Evolutionary conservation across 2,113 vertebrate species (phyloP), one percentile per base, ranked within the genome.

Genomic region (Lichenostomus cassidix): DNA sequence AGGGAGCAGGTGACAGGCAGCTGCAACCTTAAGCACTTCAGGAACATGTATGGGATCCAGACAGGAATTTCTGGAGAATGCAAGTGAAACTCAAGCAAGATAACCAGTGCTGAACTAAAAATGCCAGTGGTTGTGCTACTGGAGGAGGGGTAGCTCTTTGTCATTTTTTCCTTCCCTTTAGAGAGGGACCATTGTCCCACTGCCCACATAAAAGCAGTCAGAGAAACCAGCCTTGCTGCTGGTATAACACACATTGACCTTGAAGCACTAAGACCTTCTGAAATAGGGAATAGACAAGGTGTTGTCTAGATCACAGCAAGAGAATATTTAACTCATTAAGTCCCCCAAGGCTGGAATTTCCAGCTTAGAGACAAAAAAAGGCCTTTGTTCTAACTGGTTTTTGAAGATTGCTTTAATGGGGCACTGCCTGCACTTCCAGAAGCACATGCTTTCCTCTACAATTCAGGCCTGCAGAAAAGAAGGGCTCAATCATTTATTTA

Each of bases 1-100:
- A 79, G 17, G 84, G 37, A 92, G 74, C 92, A 94, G 94, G 76
- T 95, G 94, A 95, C 5, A 53, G 55, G 85, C 92, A 97, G 95
- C 94, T 94, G 89, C 70, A 84, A 89, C 44, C 55, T 33, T 33
- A 33, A 79, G 46, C 0, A 0, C 56, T 92, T 90, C 56, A 94
- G 76, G 90, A 89, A 86, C 42, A 77, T 0, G 6, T 44, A 93
- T 27, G 19, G 64, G 83, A 86, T 68, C 28, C 73, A 86, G 73
- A 87, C 52, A 93, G 80, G 88, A 96, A 93, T 92, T 89, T 71
- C 47, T 73, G 70, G 39, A 90, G 90, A 94, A 92, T 28, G 85
- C 24, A 64, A 83, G 49, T 77, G 94, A 85, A 88, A 90, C 67
- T 83, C 71, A 88, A 95, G 83, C 47, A 59, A 62, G 56, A 77